These are phyloP conservation scores for Sciurus niger DNA, from an alignment of 2,113 vertebrate genomes.

Conservation along the genomic window DNA sequence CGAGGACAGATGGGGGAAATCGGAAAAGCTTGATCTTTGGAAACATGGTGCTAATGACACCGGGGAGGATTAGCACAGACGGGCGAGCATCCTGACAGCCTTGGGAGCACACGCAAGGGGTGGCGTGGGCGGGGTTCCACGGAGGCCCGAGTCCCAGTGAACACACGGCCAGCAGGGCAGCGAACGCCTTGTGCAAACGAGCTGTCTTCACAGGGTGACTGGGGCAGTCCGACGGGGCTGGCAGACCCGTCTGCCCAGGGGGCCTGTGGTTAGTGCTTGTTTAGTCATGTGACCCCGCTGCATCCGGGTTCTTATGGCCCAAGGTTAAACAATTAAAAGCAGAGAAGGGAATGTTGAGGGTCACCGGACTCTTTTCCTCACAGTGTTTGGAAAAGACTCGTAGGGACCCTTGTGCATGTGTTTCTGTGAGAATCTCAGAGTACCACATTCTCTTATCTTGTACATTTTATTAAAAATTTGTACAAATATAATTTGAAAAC, in stretches of 20 bases:
- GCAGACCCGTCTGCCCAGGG: neutral
- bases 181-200: accelerated
- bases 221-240: accelerated
- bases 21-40: conserved; percentile 41
- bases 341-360: neutral
- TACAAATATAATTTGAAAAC: neutral
- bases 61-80: neutral
- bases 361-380: neutral
- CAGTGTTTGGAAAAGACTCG: neutral
- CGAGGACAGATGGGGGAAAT: conserved; percentile 31
- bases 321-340: neutral
- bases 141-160: neutral
- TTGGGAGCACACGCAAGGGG: neutral
- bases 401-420: too few species aligned
- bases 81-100: neutral
- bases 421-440: neutral
- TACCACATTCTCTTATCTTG: neutral
- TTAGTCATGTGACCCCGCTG: neutral
- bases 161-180: accelerated
- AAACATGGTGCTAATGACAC: conserved; percentile 12
- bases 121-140: accelerated
- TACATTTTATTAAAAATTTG: neutral
- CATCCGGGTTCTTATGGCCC: neutral
- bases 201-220: neutral
- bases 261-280: neutral